These are phyloP conservation scores for Harpagoxenus sublaevis DNA, from an alignment of 2,888 invertebrate species.

Conservation along the genomic window DNA sequence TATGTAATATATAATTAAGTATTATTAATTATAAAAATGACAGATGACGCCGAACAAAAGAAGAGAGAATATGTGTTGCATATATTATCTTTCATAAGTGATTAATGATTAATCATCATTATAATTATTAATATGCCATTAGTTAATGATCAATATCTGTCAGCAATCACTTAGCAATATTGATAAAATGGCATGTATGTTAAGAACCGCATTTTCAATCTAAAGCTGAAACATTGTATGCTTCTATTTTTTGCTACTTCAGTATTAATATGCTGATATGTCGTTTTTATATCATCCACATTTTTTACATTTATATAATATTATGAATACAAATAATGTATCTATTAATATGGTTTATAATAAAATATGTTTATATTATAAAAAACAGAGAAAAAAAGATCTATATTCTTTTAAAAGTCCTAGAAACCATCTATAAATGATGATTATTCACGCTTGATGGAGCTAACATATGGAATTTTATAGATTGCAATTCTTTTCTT, in stretches of 20 bases:
- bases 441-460: slow-evolving; percentile 4
- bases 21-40: slow-evolving; percentile 8
- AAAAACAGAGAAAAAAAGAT: not conserved
- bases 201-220: not conserved
- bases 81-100: not conserved
- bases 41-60: not conserved
- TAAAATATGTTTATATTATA: not conserved
- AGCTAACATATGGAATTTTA: not conserved
- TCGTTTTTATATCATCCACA: not conserved
- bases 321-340: slow-evolving; percentile 19
- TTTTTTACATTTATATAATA: not conserved
- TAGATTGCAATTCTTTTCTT: slow-evolving; percentile 47
- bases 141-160: not conserved
- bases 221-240: not conserved
- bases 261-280: not conserved
- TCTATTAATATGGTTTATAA: not conserved
- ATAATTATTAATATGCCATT: not conserved
- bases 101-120: slow-evolving; percentile 1
- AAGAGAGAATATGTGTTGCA: not conserved
- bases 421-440: slow-evolving; percentile 6
- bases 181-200: not conserved
- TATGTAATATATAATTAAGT: not conserved
- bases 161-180: slow-evolving; percentile 14
- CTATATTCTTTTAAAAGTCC: not conserved
- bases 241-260: not conserved